These are phyloP conservation scores for Poeciliopsis infans DNA, from an alignment of 2,797 vertebrate species.

Conservation along the genomic window DNA sequence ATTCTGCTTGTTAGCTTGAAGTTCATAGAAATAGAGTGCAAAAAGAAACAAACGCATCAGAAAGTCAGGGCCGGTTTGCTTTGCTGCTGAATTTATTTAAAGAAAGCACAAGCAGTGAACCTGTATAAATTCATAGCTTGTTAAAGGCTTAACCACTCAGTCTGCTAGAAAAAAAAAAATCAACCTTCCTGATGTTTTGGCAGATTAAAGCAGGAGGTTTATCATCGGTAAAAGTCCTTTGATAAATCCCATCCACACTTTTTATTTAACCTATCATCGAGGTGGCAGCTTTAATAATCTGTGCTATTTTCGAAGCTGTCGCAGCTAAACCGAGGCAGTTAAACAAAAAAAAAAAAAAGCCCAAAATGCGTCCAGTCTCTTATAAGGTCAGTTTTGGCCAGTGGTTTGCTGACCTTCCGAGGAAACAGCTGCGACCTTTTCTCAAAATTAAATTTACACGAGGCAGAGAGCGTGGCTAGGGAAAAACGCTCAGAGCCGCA, in stretches of 20 bases:
- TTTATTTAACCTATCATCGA: slow-evolving; percentile 7
- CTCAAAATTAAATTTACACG: slow-evolving; percentile 44
- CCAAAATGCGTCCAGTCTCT: background rate
- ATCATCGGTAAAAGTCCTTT: slow-evolving; percentile 7
- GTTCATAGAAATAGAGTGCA: background rate
- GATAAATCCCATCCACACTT: background rate
- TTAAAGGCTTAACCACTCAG: slow-evolving; percentile 30
- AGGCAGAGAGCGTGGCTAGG: slow-evolving; percentile 33
- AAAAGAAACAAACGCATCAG: background rate
- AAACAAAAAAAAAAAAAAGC: background rate
- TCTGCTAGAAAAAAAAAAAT: slow-evolving; percentile 15
- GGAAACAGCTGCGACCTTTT: slow-evolving; percentile 55
- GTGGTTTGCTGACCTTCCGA: slow-evolving; percentile 48
- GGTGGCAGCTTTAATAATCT: slow-evolving; percentile 6
- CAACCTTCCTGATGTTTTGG: background rate
- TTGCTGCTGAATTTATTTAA: background rate
- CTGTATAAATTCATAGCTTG: slow-evolving; percentile 41
- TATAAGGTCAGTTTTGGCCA: slow-evolving; percentile 39
- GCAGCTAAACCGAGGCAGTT: slow-evolving; percentile 12
- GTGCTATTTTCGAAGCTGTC: slow-evolving; percentile 13
- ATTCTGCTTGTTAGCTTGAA: background rate
- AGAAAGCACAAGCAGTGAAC: background rate
- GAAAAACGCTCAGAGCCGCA: slow-evolving; percentile 29
- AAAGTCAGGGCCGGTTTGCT: background rate
- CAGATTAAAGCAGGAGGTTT: slow-evolving; percentile 12